These are phyloP conservation scores for Aelia acuminata DNA, from an alignment of 2,888 invertebrate species.

Conservation along the genomic window DNA sequence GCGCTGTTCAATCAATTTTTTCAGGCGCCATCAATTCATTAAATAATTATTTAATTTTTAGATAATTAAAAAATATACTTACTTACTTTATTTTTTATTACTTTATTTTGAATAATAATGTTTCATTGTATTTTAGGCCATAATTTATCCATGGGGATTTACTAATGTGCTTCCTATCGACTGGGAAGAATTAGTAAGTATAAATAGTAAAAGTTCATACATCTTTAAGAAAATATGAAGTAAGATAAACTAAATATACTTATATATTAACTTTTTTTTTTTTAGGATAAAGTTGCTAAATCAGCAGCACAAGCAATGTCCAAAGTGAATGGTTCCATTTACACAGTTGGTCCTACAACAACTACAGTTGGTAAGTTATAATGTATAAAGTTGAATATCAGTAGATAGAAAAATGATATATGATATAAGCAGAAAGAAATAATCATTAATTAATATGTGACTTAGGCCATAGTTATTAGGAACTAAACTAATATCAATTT, in stretches of 20 bases:
- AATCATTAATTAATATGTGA: too few species aligned
- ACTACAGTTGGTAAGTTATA: constrained; percentile 60
- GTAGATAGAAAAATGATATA: too few species aligned
- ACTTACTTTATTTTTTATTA: too few species aligned
- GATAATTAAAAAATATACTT: too few species aligned
- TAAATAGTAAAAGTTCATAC: constrained; percentile 67
- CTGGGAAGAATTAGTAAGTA: constrained; percentile 77
- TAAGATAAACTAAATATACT: neutral
- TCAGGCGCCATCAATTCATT: too few species aligned
- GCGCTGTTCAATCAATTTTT: too few species aligned
- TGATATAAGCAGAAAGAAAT: too few species aligned
- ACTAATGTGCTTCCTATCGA: constrained; percentile 73
- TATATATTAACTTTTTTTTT: too few species aligned
- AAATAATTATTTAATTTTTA: too few species aligned
- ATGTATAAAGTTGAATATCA: neutral
- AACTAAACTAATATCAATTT: too few species aligned
- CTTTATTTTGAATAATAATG: neutral
- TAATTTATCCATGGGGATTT: constrained; percentile 90
- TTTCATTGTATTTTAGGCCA: constrained; percentile 74
- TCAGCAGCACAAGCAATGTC: constrained; percentile 60
- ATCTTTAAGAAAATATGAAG: neutral
- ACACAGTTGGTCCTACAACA: constrained; percentile 62
- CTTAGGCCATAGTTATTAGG: too few species aligned
- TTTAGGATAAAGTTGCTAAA: constrained; percentile 60
- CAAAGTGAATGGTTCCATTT: constrained; percentile 59